phyloP scores from a whole-genome alignment of 1,140 invertebrate species.

The Caenorhabditis latens region DNA sequence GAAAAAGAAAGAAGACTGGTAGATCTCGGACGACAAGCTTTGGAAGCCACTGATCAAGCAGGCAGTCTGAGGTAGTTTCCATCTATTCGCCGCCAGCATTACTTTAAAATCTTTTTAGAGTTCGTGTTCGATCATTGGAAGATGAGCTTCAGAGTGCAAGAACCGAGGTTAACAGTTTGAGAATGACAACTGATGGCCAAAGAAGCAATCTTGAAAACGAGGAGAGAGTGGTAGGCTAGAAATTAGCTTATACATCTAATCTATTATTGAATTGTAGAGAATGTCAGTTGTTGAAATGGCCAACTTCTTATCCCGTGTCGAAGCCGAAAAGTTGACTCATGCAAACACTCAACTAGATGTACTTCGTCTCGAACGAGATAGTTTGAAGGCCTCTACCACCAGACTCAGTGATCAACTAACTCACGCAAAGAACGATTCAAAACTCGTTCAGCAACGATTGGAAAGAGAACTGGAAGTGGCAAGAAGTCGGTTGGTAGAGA shows the following conservation, averaged over 20 bases:
- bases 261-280: neutral
- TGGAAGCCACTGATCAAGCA: slow-evolving; percentile 16
- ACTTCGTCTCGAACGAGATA: slow-evolving; percentile 51
- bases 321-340: slow-evolving; percentile 23
- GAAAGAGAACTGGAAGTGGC: slow-evolving; percentile 33
- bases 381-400: slow-evolving; percentile 18
- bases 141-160: slow-evolving; percentile 17
- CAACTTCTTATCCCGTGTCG: slow-evolving; percentile 6
- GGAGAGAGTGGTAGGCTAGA: slow-evolving; percentile 4
- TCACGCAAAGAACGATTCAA: slow-evolving; percentile 33
- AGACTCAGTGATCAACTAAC: slow-evolving; percentile 17
- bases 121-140: slow-evolving; percentile 6
- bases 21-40: neutral
- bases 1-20: slow-evolving; percentile 21
- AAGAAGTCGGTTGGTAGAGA: neutral
- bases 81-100: neutral
- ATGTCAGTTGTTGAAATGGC: slow-evolving; percentile 48
- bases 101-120: neutral
- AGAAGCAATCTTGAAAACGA: neutral
- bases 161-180: neutral
- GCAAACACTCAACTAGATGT: slow-evolving; percentile 45
- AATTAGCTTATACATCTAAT: neutral
- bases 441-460: slow-evolving; percentile 12
- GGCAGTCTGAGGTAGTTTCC: neutral
- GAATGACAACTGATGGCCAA: neutral